Evolutionary conservation across 2,888 invertebrate species (phyloP).

Genomic region (Polylopha cassiicola): DNA sequence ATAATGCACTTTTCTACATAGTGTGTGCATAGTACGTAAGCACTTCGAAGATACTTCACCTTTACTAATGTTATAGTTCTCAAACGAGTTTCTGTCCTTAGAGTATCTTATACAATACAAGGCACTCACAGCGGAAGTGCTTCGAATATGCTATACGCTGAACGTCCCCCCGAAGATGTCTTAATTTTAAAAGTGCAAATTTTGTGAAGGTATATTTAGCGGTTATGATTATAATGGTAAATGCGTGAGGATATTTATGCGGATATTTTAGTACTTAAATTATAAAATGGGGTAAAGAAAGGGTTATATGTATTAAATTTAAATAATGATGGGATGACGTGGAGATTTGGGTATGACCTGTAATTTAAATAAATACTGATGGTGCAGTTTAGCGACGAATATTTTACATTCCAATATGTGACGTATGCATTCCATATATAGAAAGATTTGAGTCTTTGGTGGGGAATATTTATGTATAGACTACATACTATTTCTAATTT

Average conservation of each 20-base stretch:
- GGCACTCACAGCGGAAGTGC: slow-evolving; percentile 47
- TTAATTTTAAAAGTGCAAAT: slow-evolving; percentile 67
- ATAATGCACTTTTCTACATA: slow-evolving; percentile 50
- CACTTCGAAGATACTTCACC: slow-evolving; percentile 61
- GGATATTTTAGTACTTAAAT: slow-evolving; percentile 70
- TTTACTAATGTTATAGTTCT: slow-evolving; percentile 25
- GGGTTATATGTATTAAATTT: slow-evolving; percentile 34
- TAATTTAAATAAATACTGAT: slow-evolving; percentile 4
- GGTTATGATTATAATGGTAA: slow-evolving; percentile 53
- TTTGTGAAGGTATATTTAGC: slow-evolving; percentile 64
- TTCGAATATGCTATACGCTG: slow-evolving; percentile 67
- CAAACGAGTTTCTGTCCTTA: slow-evolving; percentile 1
- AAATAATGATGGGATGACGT: slow-evolving; percentile 15
- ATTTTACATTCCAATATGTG: slow-evolving; percentile 54
- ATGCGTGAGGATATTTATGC: slow-evolving; percentile 59
- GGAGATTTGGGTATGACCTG: slow-evolving; percentile 10
- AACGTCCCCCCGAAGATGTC: slow-evolving; percentile 74
- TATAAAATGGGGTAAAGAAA: slow-evolving; percentile 47
- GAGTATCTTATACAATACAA: slow-evolving; percentile 7
- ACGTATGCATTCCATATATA: slow-evolving; percentile 36
- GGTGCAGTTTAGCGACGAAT: slow-evolving; percentile 30
- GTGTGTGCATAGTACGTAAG: slow-evolving; percentile 55
- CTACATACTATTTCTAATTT: slow-evolving; percentile 37
- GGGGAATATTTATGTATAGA: slow-evolving; percentile 54
- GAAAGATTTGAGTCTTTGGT: slow-evolving; percentile 50